A percentile compares a stretch with the other conserved stretches of the same genome.
Evolutionary conservation across 2,113 vertebrate species (phyloP).

Genomic region (Dicrurus megarhynchus): DNA sequence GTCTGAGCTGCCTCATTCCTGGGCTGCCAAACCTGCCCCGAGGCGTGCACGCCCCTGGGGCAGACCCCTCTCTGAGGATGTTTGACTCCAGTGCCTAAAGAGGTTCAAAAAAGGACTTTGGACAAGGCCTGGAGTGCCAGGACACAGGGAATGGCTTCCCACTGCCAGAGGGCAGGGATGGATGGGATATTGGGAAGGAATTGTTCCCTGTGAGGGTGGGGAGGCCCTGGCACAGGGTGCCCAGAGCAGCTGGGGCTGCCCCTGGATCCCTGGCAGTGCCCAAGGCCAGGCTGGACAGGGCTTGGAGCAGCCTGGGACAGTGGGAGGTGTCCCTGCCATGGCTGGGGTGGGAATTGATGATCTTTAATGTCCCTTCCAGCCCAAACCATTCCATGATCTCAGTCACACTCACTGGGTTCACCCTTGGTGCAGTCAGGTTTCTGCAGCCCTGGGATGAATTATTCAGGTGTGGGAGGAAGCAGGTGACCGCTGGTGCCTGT

Average conservation of each 20-base stretch:
- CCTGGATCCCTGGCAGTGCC: not conserved
- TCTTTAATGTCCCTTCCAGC: not conserved
- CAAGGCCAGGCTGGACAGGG: not conserved
- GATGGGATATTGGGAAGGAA: accelerated
- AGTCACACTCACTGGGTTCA: not conserved
- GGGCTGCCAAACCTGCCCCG: not conserved
- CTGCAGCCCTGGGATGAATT: not conserved
- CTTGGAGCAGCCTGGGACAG: not conserved
- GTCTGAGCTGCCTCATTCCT: not conserved
- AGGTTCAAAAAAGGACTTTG: not conserved
- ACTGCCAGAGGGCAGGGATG: accelerated
- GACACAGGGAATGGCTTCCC: not conserved
- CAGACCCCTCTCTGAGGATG: not conserved
- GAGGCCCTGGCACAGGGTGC: not conserved
- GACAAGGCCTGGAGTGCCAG: not conserved
- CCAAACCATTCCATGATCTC: not conserved
- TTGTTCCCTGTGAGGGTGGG: accelerated
- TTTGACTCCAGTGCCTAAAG: accelerated
- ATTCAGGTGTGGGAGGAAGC: not conserved
- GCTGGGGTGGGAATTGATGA: not conserved
- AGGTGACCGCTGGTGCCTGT: not conserved
- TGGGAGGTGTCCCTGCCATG: not conserved
- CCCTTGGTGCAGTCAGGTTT: not conserved
- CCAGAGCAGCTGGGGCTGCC: not conserved
- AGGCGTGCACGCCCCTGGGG: accelerated